Conservation (phyloP, 2,113 vertebrate genomes). For the Xiphophorus maculatus region DNA sequence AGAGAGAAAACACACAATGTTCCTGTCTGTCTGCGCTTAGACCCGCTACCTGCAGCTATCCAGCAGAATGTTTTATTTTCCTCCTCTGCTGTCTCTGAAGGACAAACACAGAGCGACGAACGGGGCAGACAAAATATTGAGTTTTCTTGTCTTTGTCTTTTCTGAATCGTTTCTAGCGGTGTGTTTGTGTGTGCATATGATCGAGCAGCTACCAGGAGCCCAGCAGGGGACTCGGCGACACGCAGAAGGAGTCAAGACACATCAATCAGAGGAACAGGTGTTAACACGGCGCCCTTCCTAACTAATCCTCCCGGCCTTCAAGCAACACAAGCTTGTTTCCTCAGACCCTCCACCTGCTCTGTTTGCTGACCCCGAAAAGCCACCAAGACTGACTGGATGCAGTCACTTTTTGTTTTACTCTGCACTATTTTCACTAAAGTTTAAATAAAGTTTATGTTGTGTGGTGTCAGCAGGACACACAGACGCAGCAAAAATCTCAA, state of each 20-base stretch:
- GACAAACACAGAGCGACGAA: conserved; percentile 25
- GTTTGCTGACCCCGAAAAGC: conserved; percentile 47
- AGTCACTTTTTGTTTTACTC: background rate
- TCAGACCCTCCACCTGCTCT: conserved; percentile 46
- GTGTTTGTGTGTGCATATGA: conserved; percentile 8
- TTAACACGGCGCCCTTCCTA: conserved; percentile 40
- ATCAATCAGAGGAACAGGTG: conserved; percentile 73
- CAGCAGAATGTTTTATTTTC: conserved; percentile 32
- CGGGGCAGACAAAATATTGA: background rate
- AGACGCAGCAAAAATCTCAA: background rate
- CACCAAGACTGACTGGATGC: conserved; percentile 10
- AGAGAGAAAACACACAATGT: conserved; percentile 39
- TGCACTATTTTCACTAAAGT: background rate
- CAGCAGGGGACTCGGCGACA: conserved; percentile 45
- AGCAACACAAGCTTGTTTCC: conserved; percentile 34
- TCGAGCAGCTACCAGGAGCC: conserved; percentile 29
- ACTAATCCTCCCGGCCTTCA: conserved; percentile 39
- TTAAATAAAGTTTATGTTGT: conserved; percentile 13
- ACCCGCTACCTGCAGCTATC: conserved; percentile 43
- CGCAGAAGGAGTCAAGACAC: conserved; percentile 63
- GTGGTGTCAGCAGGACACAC: conserved; percentile 30
- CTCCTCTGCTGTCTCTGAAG: conserved; percentile 30
- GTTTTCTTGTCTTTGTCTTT: conserved; percentile 33
- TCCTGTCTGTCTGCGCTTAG: conserved; percentile 34
- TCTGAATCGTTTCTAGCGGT: conserved; percentile 12